These are phyloP conservation scores for Cyprinella venusta DNA, from an alignment of 2,797 vertebrate genomes.

Conservation along the genomic window DNA sequence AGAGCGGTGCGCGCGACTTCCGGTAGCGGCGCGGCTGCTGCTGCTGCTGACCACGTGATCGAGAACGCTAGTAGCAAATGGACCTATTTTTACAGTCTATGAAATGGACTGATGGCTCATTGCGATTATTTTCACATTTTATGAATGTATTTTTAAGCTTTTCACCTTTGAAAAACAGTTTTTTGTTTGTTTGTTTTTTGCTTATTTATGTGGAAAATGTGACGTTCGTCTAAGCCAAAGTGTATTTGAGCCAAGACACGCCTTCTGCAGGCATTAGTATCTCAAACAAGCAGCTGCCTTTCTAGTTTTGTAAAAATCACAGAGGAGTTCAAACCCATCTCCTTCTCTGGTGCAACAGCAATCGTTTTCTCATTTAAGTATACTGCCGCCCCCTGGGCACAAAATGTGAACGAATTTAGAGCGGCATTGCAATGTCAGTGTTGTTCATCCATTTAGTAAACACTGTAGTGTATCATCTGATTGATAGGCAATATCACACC, in stretches of 20 bases:
- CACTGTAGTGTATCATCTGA: neutral
- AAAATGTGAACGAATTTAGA: neutral
- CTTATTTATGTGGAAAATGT: neutral
- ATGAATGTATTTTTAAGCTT: neutral
- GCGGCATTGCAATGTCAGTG: neutral
- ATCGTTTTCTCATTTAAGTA: neutral
- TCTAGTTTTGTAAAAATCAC: neutral
- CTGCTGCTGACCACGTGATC: conserved; percentile 17
- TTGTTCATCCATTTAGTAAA: neutral
- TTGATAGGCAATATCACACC: no score
- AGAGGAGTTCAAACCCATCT: conserved; percentile 5
- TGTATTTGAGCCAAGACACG: neutral
- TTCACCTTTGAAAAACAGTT: neutral
- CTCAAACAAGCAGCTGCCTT: neutral
- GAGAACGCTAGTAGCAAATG: neutral
- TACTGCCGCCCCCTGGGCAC: neutral
- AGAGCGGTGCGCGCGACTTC: neutral
- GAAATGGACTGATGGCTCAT: neutral
- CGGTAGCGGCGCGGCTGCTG: neutral
- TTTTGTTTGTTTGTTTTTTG: neutral
- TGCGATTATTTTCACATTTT: neutral
- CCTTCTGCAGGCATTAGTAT: neutral
- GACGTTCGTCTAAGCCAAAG: neutral
- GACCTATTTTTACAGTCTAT: no score
- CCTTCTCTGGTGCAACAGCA: neutral